Base-by-base conservation (phyloP, 2,113 vertebrate species). In the Capreolus pygargus region DNA sequence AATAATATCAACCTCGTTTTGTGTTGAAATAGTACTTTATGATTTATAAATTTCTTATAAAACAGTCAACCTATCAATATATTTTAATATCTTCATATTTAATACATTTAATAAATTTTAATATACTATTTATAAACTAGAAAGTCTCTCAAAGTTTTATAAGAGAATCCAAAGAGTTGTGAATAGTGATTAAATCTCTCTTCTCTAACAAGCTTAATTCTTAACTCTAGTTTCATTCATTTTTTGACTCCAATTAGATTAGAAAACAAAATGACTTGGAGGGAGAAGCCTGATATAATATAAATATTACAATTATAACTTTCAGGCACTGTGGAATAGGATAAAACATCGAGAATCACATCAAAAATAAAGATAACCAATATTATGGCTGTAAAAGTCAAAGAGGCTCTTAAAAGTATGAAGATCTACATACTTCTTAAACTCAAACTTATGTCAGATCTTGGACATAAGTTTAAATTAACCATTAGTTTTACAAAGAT, bases 221-320 rank as follows among this genome's bases (percentile, higher is more conserved):
- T 91, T 93, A 96, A 92, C 88, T 94, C 54, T 91, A 14, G 39
- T 54, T 95, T 97, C 39, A 88, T 76, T 95, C 81, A 82, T 76
- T 95, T 96, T 96, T 70, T 94, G 47, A 95, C 3, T 91, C 3
- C 19, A 9, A 92, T 83, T 50, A 91, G 14, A 91, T 94, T 19
- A 92, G 50, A 87, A 89, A 96, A 78, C 82, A 95, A 91, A 93
- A 1, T 47, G 23, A 87, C 33, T 76, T 61, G 1, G 27, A 45
- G 33, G 25, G 55, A 54, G 89, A 95, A 76, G 25, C 19, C 89
- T 55, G 50, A 60, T 36, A 86, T 39, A 89, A 87, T 70, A 30
- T 45, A 93, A 96, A 93, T 30, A 79, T 43, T 85, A 92, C 92
- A 60, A 81, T 54, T n/a, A 67, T 5, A 95, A 91, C 13, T 83